Evolutionary conservation across 2,797 vertebrate genomes (phyloP).

Genomic region (Scomberomorus guttatus): DNA sequence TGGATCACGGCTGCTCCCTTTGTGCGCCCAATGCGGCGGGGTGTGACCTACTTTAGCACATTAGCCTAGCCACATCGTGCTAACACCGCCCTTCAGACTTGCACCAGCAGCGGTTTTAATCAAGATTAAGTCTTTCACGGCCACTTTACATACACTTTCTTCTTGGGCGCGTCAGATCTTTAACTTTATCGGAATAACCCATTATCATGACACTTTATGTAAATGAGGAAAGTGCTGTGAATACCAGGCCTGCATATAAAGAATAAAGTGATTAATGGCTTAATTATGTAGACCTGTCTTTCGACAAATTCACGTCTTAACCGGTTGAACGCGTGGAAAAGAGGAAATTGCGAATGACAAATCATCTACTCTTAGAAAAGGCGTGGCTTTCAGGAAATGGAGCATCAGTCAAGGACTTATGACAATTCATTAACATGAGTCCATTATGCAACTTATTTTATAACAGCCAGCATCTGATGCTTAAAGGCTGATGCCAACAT

Average conservation of each 20-base stretch:
- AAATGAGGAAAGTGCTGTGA: neutral
- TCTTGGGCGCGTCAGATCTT: no score
- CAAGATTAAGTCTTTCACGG: no score
- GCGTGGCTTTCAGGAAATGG: slow-evolving; percentile 80
- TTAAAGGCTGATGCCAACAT: no score
- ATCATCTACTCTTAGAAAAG: slow-evolving; percentile 52
- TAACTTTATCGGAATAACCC: rapidly evolving
- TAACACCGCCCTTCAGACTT: slow-evolving; percentile 66
- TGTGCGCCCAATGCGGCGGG: slow-evolving; percentile 84
- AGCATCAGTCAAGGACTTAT: slow-evolving; percentile 42
- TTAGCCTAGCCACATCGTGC: slow-evolving; percentile 74
- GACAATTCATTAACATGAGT: slow-evolving; percentile 46
- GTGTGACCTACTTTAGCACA: slow-evolving; percentile 89
- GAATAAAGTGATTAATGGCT: neutral
- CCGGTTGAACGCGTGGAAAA: neutral
- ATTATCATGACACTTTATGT: rapidly evolving
- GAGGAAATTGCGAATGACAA: slow-evolving; percentile 20
- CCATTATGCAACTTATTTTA: slow-evolving; percentile 41
- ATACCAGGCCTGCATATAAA: slow-evolving; percentile 11
- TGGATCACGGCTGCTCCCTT: slow-evolving; percentile 74
- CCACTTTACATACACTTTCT: no score
- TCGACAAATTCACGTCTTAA: rapidly evolving
- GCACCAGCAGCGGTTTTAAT: neutral
- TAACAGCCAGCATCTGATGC: no score
- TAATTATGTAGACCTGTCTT: neutral